Base-by-base conservation (phyloP, 2,888 invertebrate species). In the Cheilosia scutellata region DNA sequence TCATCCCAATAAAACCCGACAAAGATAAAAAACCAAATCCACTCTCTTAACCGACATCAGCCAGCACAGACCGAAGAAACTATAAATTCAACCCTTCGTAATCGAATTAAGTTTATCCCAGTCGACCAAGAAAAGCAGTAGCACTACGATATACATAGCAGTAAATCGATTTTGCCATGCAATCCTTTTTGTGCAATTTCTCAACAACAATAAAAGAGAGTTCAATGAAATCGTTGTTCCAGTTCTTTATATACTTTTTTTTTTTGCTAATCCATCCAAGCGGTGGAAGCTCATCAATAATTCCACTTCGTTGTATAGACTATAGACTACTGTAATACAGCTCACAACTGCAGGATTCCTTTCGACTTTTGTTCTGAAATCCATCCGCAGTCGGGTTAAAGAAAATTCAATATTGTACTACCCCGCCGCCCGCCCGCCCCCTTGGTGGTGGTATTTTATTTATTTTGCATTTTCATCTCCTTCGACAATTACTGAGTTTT, bases 31-130 rank as follows among this genome's bases (percentile, higher is more conserved):
- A 68, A 70, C 49, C 49, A 27, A 66, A 83, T 83, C 72, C 77
- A 62, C 66, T 68, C 25, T 29, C 42, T 55, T 51, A 60, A 47
- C 74, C 57, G 55, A 66, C 74, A 65, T 58, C 70, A 79, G 31
- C 40, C 55, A 25, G 7, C 44, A 55, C 20, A 29, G 49, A 55
- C 63, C 31, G 37, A 53, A 84, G 60, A 84, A 71, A 84, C 79
- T 68, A 84, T 71, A 75, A 84, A 75, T 57, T 75, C 79, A 70
- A 65, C 51, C 68, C 53, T 42, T 76, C 71, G 42, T 55, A 79
- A 79, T 84, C 79, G 79, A 84, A 79, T 79, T 70, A 58, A 79
- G 83, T 78, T 57, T 63, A 78, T 68, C 58, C 75, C 51, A 49
- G 40, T 71, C 65, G 49, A 74, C 68, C 49, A 49, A 37, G 33